Evolutionary conservation across 2,113 vertebrate genomes (phyloP).

Genomic region (Ceyx melanurus): DNA sequence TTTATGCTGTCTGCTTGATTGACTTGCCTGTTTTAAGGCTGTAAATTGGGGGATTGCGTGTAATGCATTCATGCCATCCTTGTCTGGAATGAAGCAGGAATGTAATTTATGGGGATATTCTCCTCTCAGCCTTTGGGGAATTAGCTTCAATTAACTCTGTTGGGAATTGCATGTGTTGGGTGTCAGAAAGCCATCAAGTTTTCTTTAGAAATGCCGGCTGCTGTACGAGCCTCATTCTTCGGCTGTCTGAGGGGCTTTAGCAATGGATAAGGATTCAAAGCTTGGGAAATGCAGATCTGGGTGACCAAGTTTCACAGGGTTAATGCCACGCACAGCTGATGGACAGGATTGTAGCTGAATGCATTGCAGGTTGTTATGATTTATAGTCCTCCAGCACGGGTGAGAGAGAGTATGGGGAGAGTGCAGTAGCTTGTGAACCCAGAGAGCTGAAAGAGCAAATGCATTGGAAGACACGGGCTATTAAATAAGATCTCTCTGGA

Average conservation of each 20-base stretch:
- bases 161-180: conserved; percentile 36
- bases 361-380: background rate
- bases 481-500: background rate
- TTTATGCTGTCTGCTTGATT: conserved; percentile 40
- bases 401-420: background rate
- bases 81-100: conserved; percentile 56
- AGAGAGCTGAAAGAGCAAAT: background rate
- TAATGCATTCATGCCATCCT: background rate
- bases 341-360: background rate
- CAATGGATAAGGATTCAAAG: conserved; percentile 28
- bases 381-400: background rate
- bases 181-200: conserved; percentile 55
- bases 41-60: conserved; percentile 11
- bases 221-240: background rate
- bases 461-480: background rate
- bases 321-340: background rate
- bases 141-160: conserved; percentile 64
- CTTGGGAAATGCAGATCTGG: conserved; percentile 26
- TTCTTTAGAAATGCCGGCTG: conserved; percentile 46
- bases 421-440: background rate
- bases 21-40: conserved; percentile 40
- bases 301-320: conserved; percentile 42
- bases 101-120: conserved; percentile 61
- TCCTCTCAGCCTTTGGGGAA: conserved; percentile 66
- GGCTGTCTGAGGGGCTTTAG: conserved; percentile 38